Evolutionary conservation across 2,113 vertebrate genomes (phyloP), one percentile per base, ranked within the genome.

Genomic region (Grantiella picta): DNA sequence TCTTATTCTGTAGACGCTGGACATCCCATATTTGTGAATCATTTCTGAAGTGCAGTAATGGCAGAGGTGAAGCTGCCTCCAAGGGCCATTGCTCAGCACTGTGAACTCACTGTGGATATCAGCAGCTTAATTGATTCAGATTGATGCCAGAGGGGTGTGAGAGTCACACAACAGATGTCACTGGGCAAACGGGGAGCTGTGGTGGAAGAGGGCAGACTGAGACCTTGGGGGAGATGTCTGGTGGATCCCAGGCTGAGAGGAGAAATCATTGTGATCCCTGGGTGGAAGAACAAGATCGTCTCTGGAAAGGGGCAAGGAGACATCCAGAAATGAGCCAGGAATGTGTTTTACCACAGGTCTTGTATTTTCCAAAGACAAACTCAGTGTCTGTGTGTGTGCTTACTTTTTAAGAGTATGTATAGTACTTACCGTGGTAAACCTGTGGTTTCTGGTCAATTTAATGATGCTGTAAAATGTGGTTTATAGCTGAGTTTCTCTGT

Each of bases 191-290:
- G 15, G 17, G 47, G 42, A 69, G 17, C 64, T 64, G 7, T 7
- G 2, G 31, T 3, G 63, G 42, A 53, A 59, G 35, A 47, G 33
- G 13, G 27, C 27, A 52, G 70, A 9, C 8, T 1, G 57, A 27
- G 61, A 29, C 25, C 24, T 68, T 20, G 23, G 3, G 4, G 12
- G n/a, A 24, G 10, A 9, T 40, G 3, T 44, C 28, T 69, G 66
- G 40, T 1, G 9, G 24, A 17, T 65, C 21, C 15, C 49, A 38
- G 27, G 35, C 59, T 49, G 50, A 56, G 56, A 61, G 22, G 10
- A 2, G 2, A 31, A 49, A 45, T 49, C 0, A 0, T 29, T 1
- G 1, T 19, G 9, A n/a, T 90, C 45, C 19, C 20, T n/a, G 27
- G 17, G 38, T 44, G 54, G 31, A n/a, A 35, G 28, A 69, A 15